Evolutionary conservation across 2,888 invertebrate genomes (phyloP), one percentile per base, ranked within the genome.

Genomic region (Drepana falcataria): DNA sequence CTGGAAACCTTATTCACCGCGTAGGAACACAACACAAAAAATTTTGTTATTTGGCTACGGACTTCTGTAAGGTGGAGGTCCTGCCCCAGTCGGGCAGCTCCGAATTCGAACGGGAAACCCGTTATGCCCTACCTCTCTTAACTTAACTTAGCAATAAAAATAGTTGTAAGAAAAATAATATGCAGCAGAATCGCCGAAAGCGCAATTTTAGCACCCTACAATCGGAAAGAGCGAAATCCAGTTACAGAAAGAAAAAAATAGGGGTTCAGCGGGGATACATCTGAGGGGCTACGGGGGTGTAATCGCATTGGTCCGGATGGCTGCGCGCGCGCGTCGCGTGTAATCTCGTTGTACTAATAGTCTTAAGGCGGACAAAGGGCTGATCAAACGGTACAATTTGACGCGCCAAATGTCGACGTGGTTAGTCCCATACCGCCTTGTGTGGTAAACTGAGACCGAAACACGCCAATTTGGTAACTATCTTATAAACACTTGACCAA

Each of bases 331-430:
- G 83, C 75, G 75, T 73, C 69, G 78, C 81, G 79, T 77, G 68
- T 87, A 87, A 87, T 87, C 89, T 81, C 73, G 80, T 88, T 88
- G 78, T 79, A 67, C 72, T 90, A 90, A 90, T 87, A 79, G 85
- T 84, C 87, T 89, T 88, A 87, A 79, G 79, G 78, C 82, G 76
- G 68, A 87, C 87, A 87, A 88, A 87, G 85, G 85, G 74, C 81
- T 77, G 83, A 83, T 85, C 84, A 85, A 86, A 85, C 86, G 84
- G 74, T 69, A 77, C 83, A 84, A 87, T 86, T 87, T 81, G 77
- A 82, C 72, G 77, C 82, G 76, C 88, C 88, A 89, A 89, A 87
- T 89, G 89, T 89, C 85, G 76, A 62, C 57, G 61, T 64, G 44
- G 44, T 44, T 44, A 55, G 49, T 49, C 52, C 57, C 53, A 55